These are phyloP conservation scores for Epistrophe grossulariae DNA, from an alignment of 2,888 invertebrate species.

Conservation along the genomic window DNA sequence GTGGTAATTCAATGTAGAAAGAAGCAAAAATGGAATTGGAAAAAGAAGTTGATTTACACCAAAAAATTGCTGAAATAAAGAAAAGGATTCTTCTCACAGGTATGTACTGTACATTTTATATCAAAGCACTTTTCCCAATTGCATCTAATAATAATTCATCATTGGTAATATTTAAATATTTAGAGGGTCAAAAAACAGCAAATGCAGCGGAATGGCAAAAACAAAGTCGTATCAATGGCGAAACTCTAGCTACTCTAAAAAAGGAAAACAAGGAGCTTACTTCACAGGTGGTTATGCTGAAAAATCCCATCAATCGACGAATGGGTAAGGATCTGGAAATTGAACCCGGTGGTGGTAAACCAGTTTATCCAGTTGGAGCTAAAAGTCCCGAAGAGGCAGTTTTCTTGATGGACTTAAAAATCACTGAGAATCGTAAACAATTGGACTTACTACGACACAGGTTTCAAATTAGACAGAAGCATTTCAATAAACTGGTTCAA, in stretches of 20 bases:
- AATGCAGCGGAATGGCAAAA: conserved; percentile 92
- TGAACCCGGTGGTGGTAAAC: conserved; percentile 80
- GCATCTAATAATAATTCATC: not conserved
- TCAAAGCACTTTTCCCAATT: not conserved
- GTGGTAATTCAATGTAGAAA: not conserved
- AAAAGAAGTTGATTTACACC: conserved; percentile 85
- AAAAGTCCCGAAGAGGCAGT: conserved; percentile 85
- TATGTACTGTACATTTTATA: too few relatives aligned
- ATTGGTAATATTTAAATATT: too few relatives aligned
- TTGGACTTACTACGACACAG: conserved; percentile 90
- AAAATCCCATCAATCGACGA: conserved; percentile 82
- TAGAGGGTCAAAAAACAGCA: conserved; percentile 95
- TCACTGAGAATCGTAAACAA: conserved; percentile 88
- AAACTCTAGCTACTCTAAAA: conserved; percentile 89
- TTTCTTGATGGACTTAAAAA: conserved; percentile 87
- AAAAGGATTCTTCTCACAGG: conserved; percentile 93
- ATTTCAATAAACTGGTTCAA: conserved; percentile 85
- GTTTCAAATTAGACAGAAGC: conserved; percentile 87
- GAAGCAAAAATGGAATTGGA: conserved; percentile 80
- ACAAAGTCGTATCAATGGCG: conserved; percentile 89
- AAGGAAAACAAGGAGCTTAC: conserved; percentile 89
- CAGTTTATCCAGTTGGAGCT: conserved; percentile 84
- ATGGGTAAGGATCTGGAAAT: conserved; percentile 79
- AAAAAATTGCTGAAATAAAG: conserved; percentile 92
- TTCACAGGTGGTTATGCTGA: conserved; percentile 84